Conservation (phyloP, 1,140 invertebrate genomes). For the Pseudomyrmex flavicornis region DNA sequence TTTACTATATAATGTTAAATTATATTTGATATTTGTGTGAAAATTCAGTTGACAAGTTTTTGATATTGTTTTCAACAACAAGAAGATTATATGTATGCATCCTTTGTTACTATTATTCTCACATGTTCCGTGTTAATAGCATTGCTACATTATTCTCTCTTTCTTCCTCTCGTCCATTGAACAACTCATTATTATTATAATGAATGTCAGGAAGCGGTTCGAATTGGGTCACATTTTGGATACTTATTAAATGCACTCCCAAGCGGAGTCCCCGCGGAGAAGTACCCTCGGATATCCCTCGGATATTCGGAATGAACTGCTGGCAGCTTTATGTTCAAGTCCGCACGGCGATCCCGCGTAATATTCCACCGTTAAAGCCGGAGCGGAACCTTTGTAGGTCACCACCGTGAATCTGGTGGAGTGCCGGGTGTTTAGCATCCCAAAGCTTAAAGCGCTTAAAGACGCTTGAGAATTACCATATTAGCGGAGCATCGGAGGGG, state of each 20-base stretch:
- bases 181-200: background rate
- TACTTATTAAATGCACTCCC: conserved; percentile 27
- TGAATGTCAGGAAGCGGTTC: background rate
- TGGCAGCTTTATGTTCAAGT: conserved; percentile 34
- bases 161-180: background rate
- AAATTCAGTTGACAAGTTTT: background rate
- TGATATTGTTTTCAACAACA: background rate
- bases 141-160: background rate
- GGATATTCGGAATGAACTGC: conserved; percentile 38
- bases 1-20: background rate
- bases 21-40: too few species aligned
- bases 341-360: conserved; percentile 10
- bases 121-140: background rate
- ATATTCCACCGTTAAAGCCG: conserved; percentile 60
- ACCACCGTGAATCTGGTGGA: conserved; percentile 27
- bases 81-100: background rate
- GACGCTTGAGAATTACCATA: conserved; percentile 66
- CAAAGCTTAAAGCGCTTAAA: conserved; percentile 57
- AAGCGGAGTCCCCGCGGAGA: background rate
- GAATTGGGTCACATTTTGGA: conserved; percentile 15
- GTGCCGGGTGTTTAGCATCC: conserved; percentile 51
- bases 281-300: background rate
- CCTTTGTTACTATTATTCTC: background rate
- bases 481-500: conserved; percentile 15
- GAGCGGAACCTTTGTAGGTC: conserved; percentile 60